Conservation (phyloP, 1,140 invertebrate species). For the Conus betulinus region DNA sequence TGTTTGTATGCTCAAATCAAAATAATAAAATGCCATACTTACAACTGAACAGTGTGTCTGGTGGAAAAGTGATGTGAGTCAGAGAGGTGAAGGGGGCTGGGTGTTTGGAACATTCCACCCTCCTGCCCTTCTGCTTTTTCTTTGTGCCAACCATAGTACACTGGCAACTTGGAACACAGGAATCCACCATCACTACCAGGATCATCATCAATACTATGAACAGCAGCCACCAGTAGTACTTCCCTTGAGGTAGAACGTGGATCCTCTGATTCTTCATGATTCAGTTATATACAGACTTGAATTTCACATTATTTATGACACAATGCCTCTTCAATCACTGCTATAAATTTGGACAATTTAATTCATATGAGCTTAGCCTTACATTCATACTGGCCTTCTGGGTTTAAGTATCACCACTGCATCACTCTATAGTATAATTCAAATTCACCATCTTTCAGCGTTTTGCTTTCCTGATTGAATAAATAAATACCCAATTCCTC, state of each 20-base stretch:
- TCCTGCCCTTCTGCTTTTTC: conserved; percentile 47
- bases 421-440: no score
- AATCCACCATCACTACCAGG: conserved; percentile 31
- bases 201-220: conserved; percentile 18
- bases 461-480: no score
- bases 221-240: conserved; percentile 19
- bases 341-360: no score
- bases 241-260: conserved; percentile 3
- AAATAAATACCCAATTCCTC: no score
- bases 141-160: conserved; percentile 44
- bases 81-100: conserved; percentile 43
- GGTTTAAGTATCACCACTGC: no score
- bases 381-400: no score
- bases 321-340: not conserved
- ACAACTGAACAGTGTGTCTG: conserved; percentile 52
- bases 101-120: conserved; percentile 48
- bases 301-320: not conserved
- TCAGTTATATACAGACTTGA: not conserved
- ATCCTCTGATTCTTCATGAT: not conserved
- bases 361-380: no score
- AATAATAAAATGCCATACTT: conserved; percentile 34
- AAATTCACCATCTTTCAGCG: no score
- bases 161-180: conserved; percentile 48
- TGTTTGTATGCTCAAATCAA: no score
- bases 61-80: conserved; percentile 41